Base-by-base conservation (phyloP, 2,888 invertebrate species). In the Phrixothrix hirtus region DNA sequence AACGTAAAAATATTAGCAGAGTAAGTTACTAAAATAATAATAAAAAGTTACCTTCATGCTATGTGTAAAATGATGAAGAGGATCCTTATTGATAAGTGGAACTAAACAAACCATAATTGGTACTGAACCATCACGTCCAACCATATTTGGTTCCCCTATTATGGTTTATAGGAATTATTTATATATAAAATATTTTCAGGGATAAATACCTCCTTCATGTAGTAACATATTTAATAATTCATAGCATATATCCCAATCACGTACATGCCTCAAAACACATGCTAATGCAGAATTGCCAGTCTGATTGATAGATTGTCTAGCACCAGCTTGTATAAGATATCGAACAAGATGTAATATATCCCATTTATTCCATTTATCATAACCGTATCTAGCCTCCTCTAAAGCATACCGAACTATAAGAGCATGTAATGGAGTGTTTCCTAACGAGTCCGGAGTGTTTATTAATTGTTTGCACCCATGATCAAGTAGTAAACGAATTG, bases 91-190 rank as follows among this genome's bases (percentile, higher is more conserved):
- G 48, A 88, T 85, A 21, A 88, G 75, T 32, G 87, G 87, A 46
- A 88, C 87, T 47, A 89, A 75, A 64, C 88, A 83, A 16, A 88
- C 85, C 83, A 88, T 86, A 47, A 89, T 81, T 7, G 89, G 87
- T 38, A 85, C 85, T 27, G 84, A 85, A 12, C 87, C 87, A 72
- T 87, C 87, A 13, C 86, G 75, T 2, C 86, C 87, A 12, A 86
- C 86, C 70, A 85, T 81, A 68, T 86, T 86, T 12, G 86, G 86
- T 74, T 82, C 79, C 52, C 81, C 81, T 81, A 49, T 10, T 36
- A 45, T 2, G 35, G n/a, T 13, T 7, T 1, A 31, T 7, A 36
- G 21, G 5, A 15, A 37, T 34, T n/a, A 14, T 17, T 25, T 41
- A 13, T 11, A 30, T 27, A 1, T 10, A 9, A 29, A 14, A 30